Percentiles rank a stretch among this genome's conserved stretches.
Evolutionary conservation across 2,797 vertebrate genomes (phyloP).

Genomic region (Pseudochirops corinnae): DNA sequence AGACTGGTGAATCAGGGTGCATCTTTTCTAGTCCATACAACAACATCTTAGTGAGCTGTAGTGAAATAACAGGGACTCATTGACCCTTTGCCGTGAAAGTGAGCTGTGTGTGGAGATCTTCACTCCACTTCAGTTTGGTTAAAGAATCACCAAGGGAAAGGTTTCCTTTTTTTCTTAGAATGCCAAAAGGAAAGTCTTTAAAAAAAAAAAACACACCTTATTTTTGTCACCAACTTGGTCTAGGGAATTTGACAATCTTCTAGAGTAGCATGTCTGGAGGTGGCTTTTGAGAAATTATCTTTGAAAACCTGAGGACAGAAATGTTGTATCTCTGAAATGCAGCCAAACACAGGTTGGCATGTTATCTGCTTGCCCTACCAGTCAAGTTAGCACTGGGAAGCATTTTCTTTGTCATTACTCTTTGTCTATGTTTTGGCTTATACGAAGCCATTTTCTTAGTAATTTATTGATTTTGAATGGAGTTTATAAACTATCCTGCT

Average conservation of each 20-base stretch:
- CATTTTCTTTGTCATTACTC: not conserved
- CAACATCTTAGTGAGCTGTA: constrained; percentile 23
- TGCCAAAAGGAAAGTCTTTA: not conserved
- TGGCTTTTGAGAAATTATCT: not conserved
- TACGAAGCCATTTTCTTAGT: not conserved
- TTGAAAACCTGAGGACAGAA: not conserved
- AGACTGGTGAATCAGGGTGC: constrained; percentile 32
- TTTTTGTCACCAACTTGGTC: not conserved
- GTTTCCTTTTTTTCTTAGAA: not conserved
- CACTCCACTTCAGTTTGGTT: not conserved
- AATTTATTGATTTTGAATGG: not conserved
- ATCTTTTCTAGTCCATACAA: constrained; percentile 40
- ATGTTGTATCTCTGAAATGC: not conserved
- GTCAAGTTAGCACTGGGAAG: not conserved
- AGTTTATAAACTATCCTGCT: not conserved
- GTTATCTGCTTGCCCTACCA: not conserved
- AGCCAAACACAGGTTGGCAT: not conserved
- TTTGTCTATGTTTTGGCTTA: not conserved
- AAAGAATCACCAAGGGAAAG: not conserved
- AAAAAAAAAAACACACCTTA: not conserved
- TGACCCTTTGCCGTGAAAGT: constrained; percentile 26
- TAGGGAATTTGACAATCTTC: not conserved
- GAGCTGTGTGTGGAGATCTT: constrained; percentile 17
- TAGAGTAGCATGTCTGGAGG: not conserved
- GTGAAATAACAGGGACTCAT: constrained; percentile 20